Evolutionary conservation across 2,888 invertebrate genomes (phyloP).

Genomic region (Diaprepes abbreviatus): DNA sequence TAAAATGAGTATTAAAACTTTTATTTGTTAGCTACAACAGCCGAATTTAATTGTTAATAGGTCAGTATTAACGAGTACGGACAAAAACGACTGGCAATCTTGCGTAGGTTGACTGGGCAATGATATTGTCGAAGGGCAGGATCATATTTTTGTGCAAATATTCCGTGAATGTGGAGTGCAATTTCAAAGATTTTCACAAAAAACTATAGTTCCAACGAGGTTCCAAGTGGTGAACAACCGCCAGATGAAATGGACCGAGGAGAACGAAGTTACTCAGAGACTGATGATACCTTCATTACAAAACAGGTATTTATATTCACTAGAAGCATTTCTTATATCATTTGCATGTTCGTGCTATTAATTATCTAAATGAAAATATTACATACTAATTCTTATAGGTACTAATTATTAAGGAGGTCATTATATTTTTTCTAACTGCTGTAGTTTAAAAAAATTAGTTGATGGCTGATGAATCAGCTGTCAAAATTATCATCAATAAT

Average conservation of each 20-base stretch:
- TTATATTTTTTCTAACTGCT: neutral
- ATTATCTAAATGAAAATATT: neutral
- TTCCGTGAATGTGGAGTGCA: slow-evolving; percentile 67
- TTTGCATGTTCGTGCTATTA: neutral
- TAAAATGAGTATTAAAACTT: slow-evolving; percentile 55
- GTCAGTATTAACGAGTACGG: slow-evolving; percentile 6
- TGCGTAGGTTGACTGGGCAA: slow-evolving; percentile 64
- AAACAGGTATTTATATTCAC: slow-evolving; percentile 72
- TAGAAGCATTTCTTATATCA: neutral
- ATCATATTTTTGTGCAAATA: slow-evolving; percentile 60
- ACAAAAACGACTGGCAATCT: slow-evolving; percentile 24
- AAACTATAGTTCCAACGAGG: slow-evolving; percentile 61
- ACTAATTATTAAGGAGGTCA: neutral
- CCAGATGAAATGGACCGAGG: slow-evolving; percentile 62
- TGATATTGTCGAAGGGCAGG: slow-evolving; percentile 65
- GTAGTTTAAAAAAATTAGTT: neutral
- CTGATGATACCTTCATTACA: slow-evolving; percentile 76
- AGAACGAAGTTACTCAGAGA: slow-evolving; percentile 69
- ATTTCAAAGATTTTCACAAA: slow-evolving; percentile 66
- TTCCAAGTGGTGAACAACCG: slow-evolving; percentile 57
- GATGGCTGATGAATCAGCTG: slow-evolving; percentile 18
- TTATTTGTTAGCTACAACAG: neutral
- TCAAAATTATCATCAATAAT: neutral
- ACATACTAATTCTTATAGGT: neutral
- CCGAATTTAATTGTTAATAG: slow-evolving; percentile 8